These are phyloP conservation scores for Stramonita haemastoma DNA, from an alignment of 2,888 invertebrate genomes.

Conservation along the genomic window DNA sequence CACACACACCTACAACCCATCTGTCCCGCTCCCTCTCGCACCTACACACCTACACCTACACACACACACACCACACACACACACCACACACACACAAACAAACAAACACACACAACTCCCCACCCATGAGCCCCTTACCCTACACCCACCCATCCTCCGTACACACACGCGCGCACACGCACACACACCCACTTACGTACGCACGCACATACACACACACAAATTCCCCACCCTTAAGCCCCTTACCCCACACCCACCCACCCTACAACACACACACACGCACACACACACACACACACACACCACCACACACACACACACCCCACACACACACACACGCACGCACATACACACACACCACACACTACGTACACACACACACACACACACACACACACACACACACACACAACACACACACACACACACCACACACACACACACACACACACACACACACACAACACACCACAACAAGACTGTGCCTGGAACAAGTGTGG, in stretches of 20 bases:
- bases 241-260: no score
- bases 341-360: background rate
- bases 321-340: background rate
- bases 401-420: background rate
- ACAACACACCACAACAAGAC: background rate
- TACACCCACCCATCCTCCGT: background rate
- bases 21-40: no score
- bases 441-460: background rate
- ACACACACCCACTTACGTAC: background rate
- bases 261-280: background rate
- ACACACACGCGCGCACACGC: background rate
- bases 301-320: background rate
- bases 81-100: background rate
- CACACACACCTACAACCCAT: no score
- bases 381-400: background rate
- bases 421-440: background rate
- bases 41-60: background rate
- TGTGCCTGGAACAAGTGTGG: no score
- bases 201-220: background rate
- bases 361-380: background rate
- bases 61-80: background rate
- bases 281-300: background rate
- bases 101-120: background rate
- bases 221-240: no score
- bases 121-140: background rate